Evolutionary conservation across 2,797 vertebrate genomes (phyloP).

Genomic region (Apogon hyalosoma): DNA sequence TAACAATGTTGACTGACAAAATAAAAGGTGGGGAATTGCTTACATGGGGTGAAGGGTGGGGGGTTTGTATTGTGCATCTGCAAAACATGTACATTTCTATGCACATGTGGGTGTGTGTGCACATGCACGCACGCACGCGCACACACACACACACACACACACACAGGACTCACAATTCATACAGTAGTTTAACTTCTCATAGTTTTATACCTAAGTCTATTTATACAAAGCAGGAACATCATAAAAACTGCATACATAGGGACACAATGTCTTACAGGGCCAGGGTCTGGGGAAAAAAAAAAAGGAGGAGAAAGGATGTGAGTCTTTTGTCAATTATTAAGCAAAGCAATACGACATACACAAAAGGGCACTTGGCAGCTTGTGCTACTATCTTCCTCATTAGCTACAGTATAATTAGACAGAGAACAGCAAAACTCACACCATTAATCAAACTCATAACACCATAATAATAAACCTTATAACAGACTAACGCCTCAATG

Average conservation of each 20-base stretch:
- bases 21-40: slow-evolving; percentile 11
- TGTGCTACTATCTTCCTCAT: neutral
- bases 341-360: neutral
- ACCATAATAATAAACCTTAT: slow-evolving; percentile 1
- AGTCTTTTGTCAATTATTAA: neutral
- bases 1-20: slow-evolving; percentile 44
- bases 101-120: neutral
- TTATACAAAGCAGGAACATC: neutral
- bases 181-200: neutral
- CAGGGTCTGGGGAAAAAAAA: neutral
- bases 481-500: neutral
- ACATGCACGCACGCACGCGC: neutral
- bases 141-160: neutral
- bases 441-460: slow-evolving; percentile 2
- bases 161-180: neutral
- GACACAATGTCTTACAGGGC: neutral
- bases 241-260: neutral
- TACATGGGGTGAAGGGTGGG: neutral
- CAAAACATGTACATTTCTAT: neutral
- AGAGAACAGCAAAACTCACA: neutral
- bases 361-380: neutral
- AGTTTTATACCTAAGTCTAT: neutral
- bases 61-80: neutral
- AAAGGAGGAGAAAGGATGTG: neutral
- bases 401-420: neutral